Percentiles rank a stretch among this genome's conserved stretches.
Evolutionary conservation across 2,888 invertebrate species (phyloP).

Genomic region (Lissonota sp.): DNA sequence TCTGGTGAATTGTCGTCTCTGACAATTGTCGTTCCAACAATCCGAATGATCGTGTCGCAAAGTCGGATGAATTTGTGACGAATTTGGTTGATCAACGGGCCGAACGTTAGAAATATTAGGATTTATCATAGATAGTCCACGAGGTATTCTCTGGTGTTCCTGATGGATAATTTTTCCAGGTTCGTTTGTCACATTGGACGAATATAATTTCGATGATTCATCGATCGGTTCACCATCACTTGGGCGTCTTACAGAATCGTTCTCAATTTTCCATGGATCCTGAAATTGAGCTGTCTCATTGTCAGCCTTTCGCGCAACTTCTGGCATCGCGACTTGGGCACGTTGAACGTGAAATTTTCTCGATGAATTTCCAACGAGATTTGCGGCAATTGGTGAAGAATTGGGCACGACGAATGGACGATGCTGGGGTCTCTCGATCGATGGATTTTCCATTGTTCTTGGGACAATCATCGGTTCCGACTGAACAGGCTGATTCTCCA

Average conservation of each 20-base stretch:
- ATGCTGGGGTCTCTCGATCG: slow-evolving; percentile 57
- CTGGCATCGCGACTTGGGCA: not conserved
- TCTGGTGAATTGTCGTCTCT: not conserved
- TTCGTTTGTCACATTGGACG: not conserved
- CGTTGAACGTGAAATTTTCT: slow-evolving; percentile 20
- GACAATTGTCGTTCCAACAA: slow-evolving; percentile 31
- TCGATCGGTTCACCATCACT: not conserved
- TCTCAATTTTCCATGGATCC: slow-evolving; percentile 36
- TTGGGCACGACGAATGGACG: slow-evolving; percentile 71
- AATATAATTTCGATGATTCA: not conserved
- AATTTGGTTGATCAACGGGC: not conserved
- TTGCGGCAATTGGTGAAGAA: slow-evolving; percentile 4
- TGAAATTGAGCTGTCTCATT: not conserved
- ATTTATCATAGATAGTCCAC: not conserved
- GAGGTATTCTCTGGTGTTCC: not conserved
- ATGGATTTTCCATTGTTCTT: slow-evolving; percentile 16
- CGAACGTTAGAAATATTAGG: not conserved
- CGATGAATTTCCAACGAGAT: slow-evolving; percentile 14
- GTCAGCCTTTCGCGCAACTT: not conserved
- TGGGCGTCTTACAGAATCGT: slow-evolving; percentile 8
- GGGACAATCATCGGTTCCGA: slow-evolving; percentile 50
- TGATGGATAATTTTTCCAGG: not conserved
- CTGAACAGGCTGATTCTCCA: slow-evolving; percentile 40
- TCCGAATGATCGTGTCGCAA: slow-evolving; percentile 23
- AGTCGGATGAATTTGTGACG: slow-evolving; percentile 14